Base-by-base conservation (phyloP, 2,888 invertebrate genomes). In the Terebella lapidaria region DNA sequence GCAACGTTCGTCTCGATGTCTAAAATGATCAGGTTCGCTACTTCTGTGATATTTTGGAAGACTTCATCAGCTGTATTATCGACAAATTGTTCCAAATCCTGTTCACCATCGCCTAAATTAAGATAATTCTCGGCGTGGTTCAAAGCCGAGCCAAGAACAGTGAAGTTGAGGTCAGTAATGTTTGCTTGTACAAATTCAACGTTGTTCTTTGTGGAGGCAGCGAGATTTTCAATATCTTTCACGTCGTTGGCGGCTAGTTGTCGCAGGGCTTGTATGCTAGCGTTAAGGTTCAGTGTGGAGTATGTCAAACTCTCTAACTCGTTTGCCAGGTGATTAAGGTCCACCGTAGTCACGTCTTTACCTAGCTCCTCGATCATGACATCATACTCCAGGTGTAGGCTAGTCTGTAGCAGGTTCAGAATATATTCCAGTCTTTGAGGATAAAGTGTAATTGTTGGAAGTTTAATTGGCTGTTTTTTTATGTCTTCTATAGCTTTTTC, bases 1-100 rank as follows among this genome's bases (percentile, higher is more conserved):
- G 70, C 75, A 20, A 71, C 59, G 15, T 70, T 60, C 24, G 67
- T 56, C 47, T 63, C 60, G 25, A 74, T 57, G 45, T 18, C 47
- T 3, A 18, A 4, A n/a, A 20, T 28, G 4, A 54, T 27, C 26
- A 18, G 20, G 26, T 53, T n/a, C 3, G 27, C 26, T 3, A 56
- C 22, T 15, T 3, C 4, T 26, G 5, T 26, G 3, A 56, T 47
- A 24, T 5, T n/a, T 10, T 28, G 18, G 20, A 20, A 24, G 4
- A 54, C 54, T 24, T 42, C 53, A 20, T 29, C 47, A 15, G 47
- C 26, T 5, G 49, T 49, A 5, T 5, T 5, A 22, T 49, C 22
- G 5, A 49, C 24, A 24, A 22, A 10, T 5, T 5, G 18, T 15
- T 15, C 10, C 5, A 24, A n/a, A 15, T 20, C n/a, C 18, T 15